Evolutionary conservation across 2,888 invertebrate genomes (phyloP).

Genomic region (Patella ulyssiponensis): DNA sequence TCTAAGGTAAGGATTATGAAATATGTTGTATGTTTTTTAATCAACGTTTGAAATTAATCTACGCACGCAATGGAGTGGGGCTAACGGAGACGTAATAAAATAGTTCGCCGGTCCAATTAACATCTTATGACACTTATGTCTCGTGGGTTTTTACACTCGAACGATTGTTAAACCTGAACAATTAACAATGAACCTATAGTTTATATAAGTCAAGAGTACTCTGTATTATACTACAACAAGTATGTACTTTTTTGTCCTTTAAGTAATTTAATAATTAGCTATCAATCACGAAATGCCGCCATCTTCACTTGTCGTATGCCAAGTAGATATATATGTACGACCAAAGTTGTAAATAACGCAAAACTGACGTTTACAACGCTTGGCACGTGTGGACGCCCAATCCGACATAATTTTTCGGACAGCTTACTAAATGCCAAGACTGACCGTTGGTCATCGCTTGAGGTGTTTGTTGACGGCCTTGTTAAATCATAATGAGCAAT

Average conservation of each 20-base stretch:
- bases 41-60: no score
- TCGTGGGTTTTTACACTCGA: not conserved
- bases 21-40: no score
- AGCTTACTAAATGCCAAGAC: constrained; percentile 4
- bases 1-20: no score
- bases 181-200: constrained; percentile 2
- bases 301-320: no score
- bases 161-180: not conserved
- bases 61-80: no score
- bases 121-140: not conserved
- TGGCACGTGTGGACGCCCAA: not conserved
- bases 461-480: not conserved
- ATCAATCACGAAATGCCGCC: no score
- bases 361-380: not conserved
- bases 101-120: not conserved
- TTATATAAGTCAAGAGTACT: not conserved
- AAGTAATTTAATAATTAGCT: no score
- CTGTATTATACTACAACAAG: no score
- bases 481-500: no score
- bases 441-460: not conserved
- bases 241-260: no score
- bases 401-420: not conserved
- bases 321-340: no score
- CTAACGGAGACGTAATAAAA: not conserved
- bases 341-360: not conserved